A percentile compares a stretch with the other conserved stretches of the same genome.
phyloP scores from a whole-genome alignment of 2,888 invertebrate species.

The Spialia ferax region DNA sequence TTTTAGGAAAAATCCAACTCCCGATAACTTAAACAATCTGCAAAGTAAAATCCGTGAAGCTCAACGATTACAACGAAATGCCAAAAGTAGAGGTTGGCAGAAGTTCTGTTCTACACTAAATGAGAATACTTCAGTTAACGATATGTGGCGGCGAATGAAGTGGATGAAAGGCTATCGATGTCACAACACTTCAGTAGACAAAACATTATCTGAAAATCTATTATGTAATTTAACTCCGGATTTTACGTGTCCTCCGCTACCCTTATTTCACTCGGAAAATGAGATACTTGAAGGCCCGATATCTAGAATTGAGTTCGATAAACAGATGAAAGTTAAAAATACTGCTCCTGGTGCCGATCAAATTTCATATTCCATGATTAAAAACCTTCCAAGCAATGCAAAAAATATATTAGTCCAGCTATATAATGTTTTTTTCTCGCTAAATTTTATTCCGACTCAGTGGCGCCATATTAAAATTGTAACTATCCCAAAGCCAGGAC shows the following conservation, averaged over 20 bases:
- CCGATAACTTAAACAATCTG: background rate
- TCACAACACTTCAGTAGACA: background rate
- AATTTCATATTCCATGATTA: background rate
- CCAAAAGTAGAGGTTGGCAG: background rate
- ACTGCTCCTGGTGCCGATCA: background rate
- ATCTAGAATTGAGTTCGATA: background rate
- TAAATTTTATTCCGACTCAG: background rate
- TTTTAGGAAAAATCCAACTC: slow-evolving; percentile 1
- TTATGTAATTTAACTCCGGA: background rate
- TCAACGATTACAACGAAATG: background rate
- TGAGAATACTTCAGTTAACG: background rate
- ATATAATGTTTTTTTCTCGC: background rate
- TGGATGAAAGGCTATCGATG: background rate
- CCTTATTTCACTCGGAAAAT: background rate
- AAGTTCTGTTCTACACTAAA: background rate
- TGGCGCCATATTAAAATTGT: background rate
- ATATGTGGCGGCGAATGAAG: slow-evolving; percentile 1
- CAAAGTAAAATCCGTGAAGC: background rate
- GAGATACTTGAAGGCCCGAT: background rate
- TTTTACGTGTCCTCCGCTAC: background rate
- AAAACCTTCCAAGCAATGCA: background rate
- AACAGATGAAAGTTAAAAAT: background rate
- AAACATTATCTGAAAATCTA: background rate
- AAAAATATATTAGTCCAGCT: background rate
- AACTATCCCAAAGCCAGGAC: background rate